phyloP scores from a whole-genome alignment of 2,888 invertebrate genomes.

The Aphidoletes aphidimyza region DNA sequence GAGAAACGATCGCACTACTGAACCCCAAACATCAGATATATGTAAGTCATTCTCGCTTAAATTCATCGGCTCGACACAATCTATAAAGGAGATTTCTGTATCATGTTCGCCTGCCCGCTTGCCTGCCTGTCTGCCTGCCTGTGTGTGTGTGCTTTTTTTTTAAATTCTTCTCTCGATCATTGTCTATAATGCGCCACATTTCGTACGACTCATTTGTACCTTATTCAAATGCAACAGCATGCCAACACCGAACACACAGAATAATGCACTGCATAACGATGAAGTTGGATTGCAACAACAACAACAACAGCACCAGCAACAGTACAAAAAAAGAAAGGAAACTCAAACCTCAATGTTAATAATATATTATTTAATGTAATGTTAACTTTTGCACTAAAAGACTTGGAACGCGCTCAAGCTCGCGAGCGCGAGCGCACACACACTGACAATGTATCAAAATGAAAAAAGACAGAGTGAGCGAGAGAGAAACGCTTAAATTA shows the following conservation, averaged over 20 bases:
- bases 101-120: too few relatives aligned
- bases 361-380: conserved; percentile 54
- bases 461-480: too few relatives aligned
- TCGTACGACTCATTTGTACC: neutral
- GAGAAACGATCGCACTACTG: neutral
- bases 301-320: neutral
- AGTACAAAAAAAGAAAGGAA: neutral
- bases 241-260: too few relatives aligned
- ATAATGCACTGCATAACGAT: too few relatives aligned
- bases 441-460: neutral
- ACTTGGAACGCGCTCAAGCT: neutral
- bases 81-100: neutral
- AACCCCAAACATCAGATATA: neutral
- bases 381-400: conserved; percentile 18
- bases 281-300: too few relatives aligned
- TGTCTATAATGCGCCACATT: neutral
- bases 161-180: neutral
- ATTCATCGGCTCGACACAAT: neutral
- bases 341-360: neutral
- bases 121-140: too few relatives aligned
- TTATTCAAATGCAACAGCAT: conserved; percentile 18
- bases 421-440: neutral
- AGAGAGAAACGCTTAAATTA: conserved; percentile 39
- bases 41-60: neutral
- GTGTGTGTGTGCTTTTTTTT: too few relatives aligned